Percentiles rank a stretch among this genome's conserved stretches.
phyloP scores from a whole-genome alignment of 2,797 vertebrate genomes.

The Nyctalus aviator region DNA sequence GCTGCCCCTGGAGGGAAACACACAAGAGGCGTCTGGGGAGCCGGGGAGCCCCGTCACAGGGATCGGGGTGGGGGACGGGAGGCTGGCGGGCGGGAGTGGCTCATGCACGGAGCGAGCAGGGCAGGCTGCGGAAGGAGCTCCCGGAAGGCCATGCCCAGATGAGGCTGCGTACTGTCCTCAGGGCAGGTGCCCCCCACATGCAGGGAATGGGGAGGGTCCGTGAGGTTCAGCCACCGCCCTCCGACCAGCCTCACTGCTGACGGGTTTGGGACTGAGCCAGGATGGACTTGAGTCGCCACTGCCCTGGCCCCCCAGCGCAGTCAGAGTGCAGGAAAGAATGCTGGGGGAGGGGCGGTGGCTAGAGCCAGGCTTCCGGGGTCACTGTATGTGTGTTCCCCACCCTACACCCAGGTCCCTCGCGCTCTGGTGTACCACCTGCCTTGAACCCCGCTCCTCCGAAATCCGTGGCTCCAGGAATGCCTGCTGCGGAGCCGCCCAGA shows the following conservation, averaged over 20 bases:
- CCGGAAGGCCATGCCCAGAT: neutral
- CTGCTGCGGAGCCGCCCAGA: neutral
- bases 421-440: neutral
- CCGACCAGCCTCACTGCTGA: neutral
- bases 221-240: neutral
- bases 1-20: neutral
- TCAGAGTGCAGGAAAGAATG: neutral
- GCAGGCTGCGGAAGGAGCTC: no score
- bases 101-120: no score
- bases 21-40: neutral
- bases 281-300: neutral
- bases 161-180: neutral
- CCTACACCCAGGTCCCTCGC: neutral
- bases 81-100: no score
- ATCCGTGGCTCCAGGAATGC: neutral
- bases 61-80: no score
- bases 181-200: neutral
- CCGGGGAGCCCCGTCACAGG: no score
- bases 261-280: neutral
- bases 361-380: neutral
- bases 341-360: neutral
- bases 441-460: slow-evolving; percentile 44
- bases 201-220: neutral
- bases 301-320: neutral
- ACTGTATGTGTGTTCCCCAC: neutral